Percentiles rank a stretch among this genome's conserved stretches.
Conservation (phyloP, 2,113 vertebrate species). For the Marmota flaviventris region DNA sequence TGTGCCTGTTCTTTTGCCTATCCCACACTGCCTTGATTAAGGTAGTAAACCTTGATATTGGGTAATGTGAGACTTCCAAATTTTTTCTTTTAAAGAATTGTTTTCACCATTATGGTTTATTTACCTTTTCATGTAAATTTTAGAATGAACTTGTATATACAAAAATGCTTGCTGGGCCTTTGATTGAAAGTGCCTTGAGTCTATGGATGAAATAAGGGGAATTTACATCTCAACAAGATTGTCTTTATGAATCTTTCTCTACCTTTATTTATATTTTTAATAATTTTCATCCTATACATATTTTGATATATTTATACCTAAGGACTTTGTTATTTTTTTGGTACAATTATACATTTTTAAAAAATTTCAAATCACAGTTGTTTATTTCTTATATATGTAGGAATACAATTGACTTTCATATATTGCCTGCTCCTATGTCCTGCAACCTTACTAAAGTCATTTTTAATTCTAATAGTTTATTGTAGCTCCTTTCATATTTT, state of each 20-base stretch:
- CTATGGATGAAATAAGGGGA: neutral
- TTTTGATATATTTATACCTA: neutral
- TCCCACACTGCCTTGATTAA: neutral
- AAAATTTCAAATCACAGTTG: neutral
- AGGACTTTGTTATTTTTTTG: neutral
- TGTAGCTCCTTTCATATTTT: neutral
- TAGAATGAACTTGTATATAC: neutral
- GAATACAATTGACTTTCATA: neutral
- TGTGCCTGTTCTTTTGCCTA: neutral
- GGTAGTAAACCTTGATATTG: neutral
- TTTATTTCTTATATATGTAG: neutral
- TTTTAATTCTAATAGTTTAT: constrained; percentile 13
- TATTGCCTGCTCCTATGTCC: neutral
- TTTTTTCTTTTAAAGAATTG: neutral
- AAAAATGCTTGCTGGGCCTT: neutral
- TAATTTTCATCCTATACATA: neutral
- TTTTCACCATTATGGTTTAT: neutral
- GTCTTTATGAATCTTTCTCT: neutral
- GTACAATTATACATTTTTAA: neutral
- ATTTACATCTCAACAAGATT: neutral
- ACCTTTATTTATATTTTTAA: neutral
- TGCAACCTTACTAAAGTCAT: neutral
- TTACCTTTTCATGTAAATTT: neutral
- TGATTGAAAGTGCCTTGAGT: neutral
- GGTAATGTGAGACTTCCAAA: neutral